Evolutionary conservation across 1,140 invertebrate species (phyloP), one percentile per base, ranked within the genome.

Genomic region (Orussus abietinus): DNA sequence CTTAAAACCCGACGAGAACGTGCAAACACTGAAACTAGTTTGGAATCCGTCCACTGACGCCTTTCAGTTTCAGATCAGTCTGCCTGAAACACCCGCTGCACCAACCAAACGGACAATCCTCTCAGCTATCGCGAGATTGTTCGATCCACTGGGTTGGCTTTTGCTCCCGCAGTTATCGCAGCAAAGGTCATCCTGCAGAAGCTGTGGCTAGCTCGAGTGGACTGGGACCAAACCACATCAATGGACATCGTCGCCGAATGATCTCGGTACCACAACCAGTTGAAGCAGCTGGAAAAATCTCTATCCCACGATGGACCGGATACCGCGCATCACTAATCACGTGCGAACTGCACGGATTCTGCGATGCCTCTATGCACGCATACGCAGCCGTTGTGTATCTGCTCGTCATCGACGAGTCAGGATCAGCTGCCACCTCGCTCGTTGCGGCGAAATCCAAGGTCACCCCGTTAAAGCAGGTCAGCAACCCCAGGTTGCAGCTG

Each of bases 391-490:
- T 31, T 25, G 17, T 53, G 6, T 51, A 51, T 38, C 20, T 49
- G 20, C 9, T 44, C 1, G 33, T 31, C 5, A 32, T 19, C 3
- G 3, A 20, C 5, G 3, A 17, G 2, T 12, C 26, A 3, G 21
- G 19, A n/a, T 7, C 40, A 10, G 32, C 25, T 9, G 31, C 19
- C 9, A 18, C 22, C 3, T 7, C 37, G 5, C 25, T 49, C 1
- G 9, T 58, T 13, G 44, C 18, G 4, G 32, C 34, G 4, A 55
- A 52, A 38, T 30, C 37, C 1, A 42, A 38, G 13, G 59, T 69
- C 4, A 42, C 62, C 5, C 64, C 66, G 5, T n/a, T 61, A 0
- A 62, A 60, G 43, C 28, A 41, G 22, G 19, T 57, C 0, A 47
- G 61, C 1, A 50, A 54, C 2, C 49, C 55, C 1, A 4, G 47